Conservation (phyloP, 2,113 vertebrate species). For the Scytalopus superciliaris region DNA sequence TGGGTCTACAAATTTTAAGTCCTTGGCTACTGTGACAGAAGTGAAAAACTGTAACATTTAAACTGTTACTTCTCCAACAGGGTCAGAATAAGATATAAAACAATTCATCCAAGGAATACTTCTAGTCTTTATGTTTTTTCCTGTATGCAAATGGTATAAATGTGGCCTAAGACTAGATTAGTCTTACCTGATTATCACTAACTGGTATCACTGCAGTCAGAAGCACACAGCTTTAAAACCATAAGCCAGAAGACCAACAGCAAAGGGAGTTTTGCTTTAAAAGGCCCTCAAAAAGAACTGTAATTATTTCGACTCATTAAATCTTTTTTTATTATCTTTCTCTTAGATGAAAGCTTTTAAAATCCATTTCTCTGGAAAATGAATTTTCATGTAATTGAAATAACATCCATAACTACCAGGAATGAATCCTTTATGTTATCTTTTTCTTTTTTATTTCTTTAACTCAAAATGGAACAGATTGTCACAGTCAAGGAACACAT, state of each 20-base stretch:
- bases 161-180: not conserved
- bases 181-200: not conserved
- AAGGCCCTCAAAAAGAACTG: not conserved
- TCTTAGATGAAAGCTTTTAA: not conserved
- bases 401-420: not conserved
- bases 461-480: not conserved
- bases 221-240: not conserved
- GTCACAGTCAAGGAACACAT: not conserved
- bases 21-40: not conserved
- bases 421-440: not conserved
- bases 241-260: not conserved
- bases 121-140: not conserved
- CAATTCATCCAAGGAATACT: not conserved
- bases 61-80: not conserved
- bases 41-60: not conserved
- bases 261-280: not conserved
- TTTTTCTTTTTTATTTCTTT: not conserved
- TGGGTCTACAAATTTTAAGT: not conserved
- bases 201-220: not conserved
- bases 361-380: not conserved
- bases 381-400: not conserved
- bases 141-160: not conserved
- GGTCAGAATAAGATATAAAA: not conserved
- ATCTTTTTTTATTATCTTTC: not conserved
- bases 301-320: not conserved